Conservation (phyloP, 2,113 vertebrate genomes). For the Mirounga angustirostris region DNA sequence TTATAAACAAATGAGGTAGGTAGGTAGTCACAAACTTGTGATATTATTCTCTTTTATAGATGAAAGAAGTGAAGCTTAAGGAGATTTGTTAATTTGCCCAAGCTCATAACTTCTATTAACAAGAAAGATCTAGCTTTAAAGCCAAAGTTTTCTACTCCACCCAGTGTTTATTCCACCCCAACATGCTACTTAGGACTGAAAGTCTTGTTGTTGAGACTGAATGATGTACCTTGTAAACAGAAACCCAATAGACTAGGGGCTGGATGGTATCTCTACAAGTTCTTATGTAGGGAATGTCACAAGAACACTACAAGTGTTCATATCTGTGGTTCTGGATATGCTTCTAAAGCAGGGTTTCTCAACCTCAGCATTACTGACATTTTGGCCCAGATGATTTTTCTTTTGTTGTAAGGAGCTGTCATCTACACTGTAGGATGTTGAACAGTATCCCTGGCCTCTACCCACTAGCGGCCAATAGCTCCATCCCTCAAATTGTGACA, state of each 20-base stretch:
- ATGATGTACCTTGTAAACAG: neutral
- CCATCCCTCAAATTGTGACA: neutral
- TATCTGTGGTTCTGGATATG: neutral
- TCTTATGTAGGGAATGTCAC: neutral
- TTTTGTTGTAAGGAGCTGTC: neutral
- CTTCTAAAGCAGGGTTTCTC: neutral
- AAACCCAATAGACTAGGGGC: neutral
- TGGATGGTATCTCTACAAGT: neutral
- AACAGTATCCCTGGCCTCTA: neutral
- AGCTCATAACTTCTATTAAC: neutral
- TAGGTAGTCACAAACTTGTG: neutral
- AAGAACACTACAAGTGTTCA: neutral
- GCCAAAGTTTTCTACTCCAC: neutral
- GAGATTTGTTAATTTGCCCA: neutral
- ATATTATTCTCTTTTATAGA: conserved; percentile 6
- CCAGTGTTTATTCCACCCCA: neutral
- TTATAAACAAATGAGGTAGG: neutral
- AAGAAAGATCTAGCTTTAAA: neutral
- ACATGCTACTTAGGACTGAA: neutral
- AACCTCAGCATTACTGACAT: neutral
- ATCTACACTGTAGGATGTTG: neutral
- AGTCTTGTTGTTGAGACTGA: neutral
- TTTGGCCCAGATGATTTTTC: neutral
- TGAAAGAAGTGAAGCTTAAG: neutral
- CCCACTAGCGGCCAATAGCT: neutral